Base-by-base conservation (phyloP, 1,140 invertebrate species). In the Formica selysi region DNA sequence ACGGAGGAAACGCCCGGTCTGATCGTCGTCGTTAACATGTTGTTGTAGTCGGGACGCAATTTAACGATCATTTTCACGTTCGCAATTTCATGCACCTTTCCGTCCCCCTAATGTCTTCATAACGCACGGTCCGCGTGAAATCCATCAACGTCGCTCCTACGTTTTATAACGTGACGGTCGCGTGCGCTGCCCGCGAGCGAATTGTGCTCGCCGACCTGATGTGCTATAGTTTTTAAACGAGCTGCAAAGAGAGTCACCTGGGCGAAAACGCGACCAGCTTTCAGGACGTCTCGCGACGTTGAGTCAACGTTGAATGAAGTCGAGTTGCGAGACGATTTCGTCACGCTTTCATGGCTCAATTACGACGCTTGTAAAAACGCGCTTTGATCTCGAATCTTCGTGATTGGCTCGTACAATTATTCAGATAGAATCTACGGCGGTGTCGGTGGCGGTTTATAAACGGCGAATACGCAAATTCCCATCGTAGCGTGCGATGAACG, bases 11-110 rank as follows among this genome's bases (percentile, higher is more conserved):
- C 59, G 36, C 16, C 65, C 54, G 81, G 19, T n/a, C 65, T 67
- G 85, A 87, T 84, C 64, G 41, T 59, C 48, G 85, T 89, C 80
- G 85, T 90, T 89, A 89, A 73, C 85, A 87, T 74, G 86, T 57
- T 81, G 70, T 79, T 80, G 79, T 65, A 68, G 76, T 48, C 70
- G 61, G 64, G 74, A 64, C 80, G 79, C 85, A 80, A 80, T 71
- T 90, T 85, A 86, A 87, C 76, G 65, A 76, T 79, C 65, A 81
- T 90, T 87, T 80, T 81, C 87, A 71, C 84, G 59, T 65, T 51
- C 54, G 84, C 70, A 80, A 90, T 85, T 90, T 81, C 74, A 62
- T 89, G 86, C 81, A 85, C 81, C 81, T 86, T 87, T 70, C 36
- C 29, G 48, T 38, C 62, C 29, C 62, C 76, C 64, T 85, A 85